Evolutionary conservation across 2,797 vertebrate species (phyloP).

Genomic region (Anabas testudineus): DNA sequence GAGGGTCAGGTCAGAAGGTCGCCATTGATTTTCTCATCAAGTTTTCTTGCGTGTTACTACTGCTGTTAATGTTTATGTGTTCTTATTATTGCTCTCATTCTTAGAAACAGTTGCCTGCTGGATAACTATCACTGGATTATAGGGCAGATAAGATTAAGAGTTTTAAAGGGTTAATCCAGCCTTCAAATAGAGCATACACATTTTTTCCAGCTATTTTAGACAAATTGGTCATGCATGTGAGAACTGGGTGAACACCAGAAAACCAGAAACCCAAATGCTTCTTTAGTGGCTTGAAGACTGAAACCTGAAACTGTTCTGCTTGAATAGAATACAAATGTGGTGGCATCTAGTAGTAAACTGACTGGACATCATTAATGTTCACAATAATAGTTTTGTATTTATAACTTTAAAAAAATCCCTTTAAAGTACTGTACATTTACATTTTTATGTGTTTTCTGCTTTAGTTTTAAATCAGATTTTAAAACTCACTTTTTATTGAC

Average conservation of each 20-base stretch:
- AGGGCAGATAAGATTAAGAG: constrained; percentile 35
- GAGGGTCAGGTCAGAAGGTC: neutral
- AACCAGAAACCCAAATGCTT: constrained; percentile 8
- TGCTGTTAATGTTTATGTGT: neutral
- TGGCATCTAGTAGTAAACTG: neutral
- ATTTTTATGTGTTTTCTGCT: neutral
- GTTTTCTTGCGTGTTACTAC: neutral
- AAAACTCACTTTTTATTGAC: too few species aligned
- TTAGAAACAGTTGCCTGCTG: neutral
- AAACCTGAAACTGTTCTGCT: constrained; percentile 6
- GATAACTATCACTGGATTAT: neutral
- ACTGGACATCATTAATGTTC: neutral
- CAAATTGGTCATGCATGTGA: neutral
- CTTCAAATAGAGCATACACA: constrained; percentile 41
- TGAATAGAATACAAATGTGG: neutral
- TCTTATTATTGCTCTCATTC: constrained; percentile 10
- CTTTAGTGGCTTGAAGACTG: neutral
- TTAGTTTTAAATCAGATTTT: neutral
- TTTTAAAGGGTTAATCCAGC: constrained; percentile 40
- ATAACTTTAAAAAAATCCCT: neutral
- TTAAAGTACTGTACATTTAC: neutral
- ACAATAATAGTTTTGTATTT: neutral
- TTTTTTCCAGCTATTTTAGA: constrained; percentile 4
- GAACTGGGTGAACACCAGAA: neutral
- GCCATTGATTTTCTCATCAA: neutral